Conservation (phyloP, 2,113 vertebrate genomes). For the Oplegnathus fasciatus region DNA sequence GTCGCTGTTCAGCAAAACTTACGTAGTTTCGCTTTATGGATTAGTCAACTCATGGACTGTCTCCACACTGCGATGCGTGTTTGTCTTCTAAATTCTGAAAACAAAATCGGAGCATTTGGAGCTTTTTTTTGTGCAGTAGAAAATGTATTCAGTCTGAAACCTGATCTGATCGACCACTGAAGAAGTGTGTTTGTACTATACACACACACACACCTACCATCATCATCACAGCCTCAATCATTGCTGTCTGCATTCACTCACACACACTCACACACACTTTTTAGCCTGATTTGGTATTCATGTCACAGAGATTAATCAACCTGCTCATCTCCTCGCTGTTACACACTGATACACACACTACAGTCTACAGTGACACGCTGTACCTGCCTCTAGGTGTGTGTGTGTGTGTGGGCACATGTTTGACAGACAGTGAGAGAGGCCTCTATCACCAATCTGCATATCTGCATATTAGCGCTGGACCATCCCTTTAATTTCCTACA, state of each 20-base stretch:
- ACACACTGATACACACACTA: conserved; percentile 40
- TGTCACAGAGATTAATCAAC: conserved; percentile 93
- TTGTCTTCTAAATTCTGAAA: no score
- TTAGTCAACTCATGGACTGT: no score
- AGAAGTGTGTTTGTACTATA: conserved; percentile 22
- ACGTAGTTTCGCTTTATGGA: no score
- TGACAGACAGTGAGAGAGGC: conserved; percentile 4
- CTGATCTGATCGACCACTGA: neutral
- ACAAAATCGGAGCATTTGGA: no score
- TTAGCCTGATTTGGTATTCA: conserved; percentile 90
- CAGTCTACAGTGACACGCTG: neutral
- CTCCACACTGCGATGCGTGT: no score
- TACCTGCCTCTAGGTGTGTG: conserved; percentile 47
- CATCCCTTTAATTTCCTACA: conserved; percentile 98
- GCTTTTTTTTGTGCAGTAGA: neutral
- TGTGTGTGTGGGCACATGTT: conserved; percentile 19
- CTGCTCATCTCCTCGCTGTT: conserved; percentile 80
- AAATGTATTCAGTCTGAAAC: neutral
- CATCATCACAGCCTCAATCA: conserved; percentile 16
- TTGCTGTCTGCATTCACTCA: conserved; percentile 4
- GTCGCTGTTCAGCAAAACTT: no score
- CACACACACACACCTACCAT: neutral
- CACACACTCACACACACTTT: conserved; percentile 17
- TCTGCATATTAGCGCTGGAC: conserved; percentile 93
- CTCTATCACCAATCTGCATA: conserved; percentile 93